Evolutionary conservation across 2,797 vertebrate species (phyloP), one percentile per base, ranked within the genome.

Genomic region (Leuciscus waleckii): DNA sequence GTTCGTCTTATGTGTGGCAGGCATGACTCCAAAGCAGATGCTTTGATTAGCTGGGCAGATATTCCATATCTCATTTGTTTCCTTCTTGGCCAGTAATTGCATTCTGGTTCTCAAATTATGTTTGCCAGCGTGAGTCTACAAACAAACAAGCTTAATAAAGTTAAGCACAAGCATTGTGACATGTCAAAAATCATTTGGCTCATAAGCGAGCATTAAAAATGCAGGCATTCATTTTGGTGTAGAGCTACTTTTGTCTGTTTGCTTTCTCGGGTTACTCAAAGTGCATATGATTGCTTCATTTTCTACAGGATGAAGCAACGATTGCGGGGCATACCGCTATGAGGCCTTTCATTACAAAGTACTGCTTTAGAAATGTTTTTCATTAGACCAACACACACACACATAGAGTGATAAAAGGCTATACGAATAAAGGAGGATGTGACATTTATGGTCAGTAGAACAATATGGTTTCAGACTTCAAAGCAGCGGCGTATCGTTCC

Each of bases 81-180:
- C 84, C 87, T 86, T 85, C 87, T 75, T 87, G 87, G 85, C 82
- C 85, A 85, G 87, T 94, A 93, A 95, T 95, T 92, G 90, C 90
- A 89, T 94, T 94, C 91, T 90, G 89, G 90, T 93, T 91, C 90
- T 91, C 87, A 92, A 92, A 91, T 88, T 88, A 83, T 81, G 90
- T 91, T 77, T 91, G 88, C 88, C 90, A 91, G 89, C 89, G 89
- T 91, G 91, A 85, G 77, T 83, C 90, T 86, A 90, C 90, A 90
- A 88, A 92, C 93, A 94, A 94, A 93, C 93, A 93, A 88, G 89
- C 87, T 85, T 93, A 94, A 94, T 90, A 92, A 91, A 93, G 92
- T 95, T 94, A 93, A 90, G 88, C 89, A 76, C 76, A 81, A 84
- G 91, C 77, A 90, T 92, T 91, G 89, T 92, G 89, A 93, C 91